Base-by-base conservation (phyloP, 2,888 invertebrate species). In the Philaethria dido region DNA sequence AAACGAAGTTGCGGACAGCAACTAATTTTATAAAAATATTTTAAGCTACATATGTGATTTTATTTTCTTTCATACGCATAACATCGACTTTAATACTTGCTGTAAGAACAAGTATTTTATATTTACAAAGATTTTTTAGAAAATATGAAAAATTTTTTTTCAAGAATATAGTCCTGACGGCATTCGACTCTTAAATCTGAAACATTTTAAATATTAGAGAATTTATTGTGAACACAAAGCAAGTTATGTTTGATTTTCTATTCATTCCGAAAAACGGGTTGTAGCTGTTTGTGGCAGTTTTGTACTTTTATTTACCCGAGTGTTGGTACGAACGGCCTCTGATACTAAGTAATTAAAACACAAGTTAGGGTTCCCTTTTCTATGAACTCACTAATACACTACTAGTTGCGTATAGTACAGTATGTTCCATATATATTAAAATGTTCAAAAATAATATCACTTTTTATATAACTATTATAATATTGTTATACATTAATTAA, bases 331-430 rank as follows among this genome's bases (percentile, higher is more conserved):
- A 63, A 64, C 71, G 47, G 70, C 68, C 69, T 69, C 69, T 72
- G 73, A 72, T 76, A 73, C 73, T 75, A 75, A 78, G 76, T 78
- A 78, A 79, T 78, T 77, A 79, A 78, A 76, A 75, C 70, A 62
- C 67, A 70, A 69, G 70, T 69, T 68, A 71, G 74, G 70, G 72
- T 72, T 71, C 75, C 68, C 72, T 59, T 62, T 67, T 22, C 33
- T 33, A 47, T 60, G 14, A 45, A 44, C 29, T 33, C 16, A 33
- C 16, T 42, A n/a, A 9, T n/a, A 14, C 14, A 14, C 55, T 9
- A 20, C n/a, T 3, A 50, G 50, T 50, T 50, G 29, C 25, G 0
- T 29, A n/a, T 29, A 50, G 50, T 4, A 50, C 16, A 11, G 0
- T 6, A 25, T 29, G 3, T 50, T 29, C 5, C 2, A 5, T 22